phyloP scores from a whole-genome alignment of 1,140 invertebrate species.

The Drosophila bipectinata region DNA sequence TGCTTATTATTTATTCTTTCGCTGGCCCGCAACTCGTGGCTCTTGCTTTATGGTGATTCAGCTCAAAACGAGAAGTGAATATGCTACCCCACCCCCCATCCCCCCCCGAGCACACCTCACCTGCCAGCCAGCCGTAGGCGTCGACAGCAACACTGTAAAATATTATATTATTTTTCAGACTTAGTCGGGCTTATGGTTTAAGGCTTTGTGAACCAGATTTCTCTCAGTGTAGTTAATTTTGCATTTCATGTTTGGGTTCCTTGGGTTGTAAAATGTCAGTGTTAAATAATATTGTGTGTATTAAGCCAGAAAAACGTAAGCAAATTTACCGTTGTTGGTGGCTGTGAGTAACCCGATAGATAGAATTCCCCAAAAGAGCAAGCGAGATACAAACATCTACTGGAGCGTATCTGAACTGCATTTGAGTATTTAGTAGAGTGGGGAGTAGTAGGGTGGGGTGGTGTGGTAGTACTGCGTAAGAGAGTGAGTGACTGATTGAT shows the following conservation, averaged over 20 bases:
- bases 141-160: conserved; percentile 9
- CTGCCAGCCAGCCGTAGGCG: conserved; percentile 36
- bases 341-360: conserved; percentile 27
- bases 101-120: neutral
- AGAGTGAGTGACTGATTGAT: conserved; percentile 44
- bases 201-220: neutral
- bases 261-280: conserved; percentile 58
- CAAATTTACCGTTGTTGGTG: conserved; percentile 50
- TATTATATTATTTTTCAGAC: neutral
- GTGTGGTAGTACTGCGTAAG: neutral
- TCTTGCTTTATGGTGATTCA: conserved; percentile 63
- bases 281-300: conserved; percentile 59
- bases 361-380: conserved; percentile 14
- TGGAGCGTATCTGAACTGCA: conserved; percentile 1
- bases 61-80: conserved; percentile 67
- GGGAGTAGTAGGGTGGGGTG: no score
- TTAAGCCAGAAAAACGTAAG: conserved; percentile 49
- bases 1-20: conserved; percentile 66
- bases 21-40: conserved; percentile 44
- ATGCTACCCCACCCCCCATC: conserved; percentile 25
- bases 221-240: conserved; percentile 27
- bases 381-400: neutral
- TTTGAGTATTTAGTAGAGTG: conserved; percentile 1
- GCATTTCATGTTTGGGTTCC: conserved; percentile 41
- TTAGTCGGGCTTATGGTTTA: neutral